Evolutionary conservation across 2,888 invertebrate species (phyloP), one percentile per base, ranked within the genome.

Genomic region (Caenorhabditis sp.): DNA sequence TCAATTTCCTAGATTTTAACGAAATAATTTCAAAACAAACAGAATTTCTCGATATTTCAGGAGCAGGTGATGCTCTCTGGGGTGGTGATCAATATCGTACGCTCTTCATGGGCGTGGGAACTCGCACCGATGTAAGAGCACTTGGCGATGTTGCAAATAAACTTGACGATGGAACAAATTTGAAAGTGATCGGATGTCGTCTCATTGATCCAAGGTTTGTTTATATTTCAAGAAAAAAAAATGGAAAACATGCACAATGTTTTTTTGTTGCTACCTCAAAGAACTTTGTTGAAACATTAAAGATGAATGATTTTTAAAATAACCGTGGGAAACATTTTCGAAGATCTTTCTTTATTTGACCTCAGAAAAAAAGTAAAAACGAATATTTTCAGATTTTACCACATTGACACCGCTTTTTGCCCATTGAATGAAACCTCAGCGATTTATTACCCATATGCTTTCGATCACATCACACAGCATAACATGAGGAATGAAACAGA

Each of bases 341-440:
- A 31, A 31, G 10, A 31, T n/a, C n/a, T n/a, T n/a, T n/a, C n/a
- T n/a, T n/a, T 51, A 51, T n/a, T 51, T 51, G 10, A 37, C 8
- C 10, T 51, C 5, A 51, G 5, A 62, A 50, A 49, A 54, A 21
- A 27, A 27, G 37, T n/a, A 36, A 36, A 58, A 14, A 10, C 5
- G 1, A 27, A 19, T 4, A 37, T 19, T 69, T 73, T 58, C 61
- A 85, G 85, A 62, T 87, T 85, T 76, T 87, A 87, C 67, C 87
- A 87, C 73, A 85, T 87, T 58, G 87, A 87, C 77, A 86, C 86
- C 10, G 84, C 84, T 21, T 86, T 87, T 70, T 87, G 87, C 62
- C 87, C 87, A 50, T 69, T 87, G 26, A 82, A 76, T 63, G 82
- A 81, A 14, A 77, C 84, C 55, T 75, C 77, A 1, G 87, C 85